Conservation (phyloP, 2,888 invertebrate species). For the Clusia tigrina region DNA sequence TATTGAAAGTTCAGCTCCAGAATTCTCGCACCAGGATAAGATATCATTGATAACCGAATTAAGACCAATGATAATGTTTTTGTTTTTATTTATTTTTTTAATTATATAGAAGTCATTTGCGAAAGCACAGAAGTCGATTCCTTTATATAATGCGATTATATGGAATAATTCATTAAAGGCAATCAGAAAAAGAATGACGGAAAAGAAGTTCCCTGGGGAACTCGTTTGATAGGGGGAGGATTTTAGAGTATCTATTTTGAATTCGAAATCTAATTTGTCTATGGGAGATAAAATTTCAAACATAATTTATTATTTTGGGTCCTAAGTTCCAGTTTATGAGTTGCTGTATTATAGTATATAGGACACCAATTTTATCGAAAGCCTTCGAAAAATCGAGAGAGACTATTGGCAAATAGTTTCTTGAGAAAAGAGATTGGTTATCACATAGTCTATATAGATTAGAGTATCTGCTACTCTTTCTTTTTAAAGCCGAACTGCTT, state of each 20-base stretch:
- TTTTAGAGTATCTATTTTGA: neutral
- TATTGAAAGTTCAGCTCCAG: neutral
- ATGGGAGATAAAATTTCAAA: neutral
- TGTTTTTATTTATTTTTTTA: neutral
- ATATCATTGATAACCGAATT: neutral
- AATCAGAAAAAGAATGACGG: slow-evolving; percentile 17
- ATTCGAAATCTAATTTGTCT: neutral
- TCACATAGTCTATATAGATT: neutral
- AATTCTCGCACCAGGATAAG: neutral
- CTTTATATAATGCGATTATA: neutral
- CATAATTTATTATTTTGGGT: neutral
- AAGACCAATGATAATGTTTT: neutral
- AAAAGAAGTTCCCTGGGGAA: too few relatives aligned
- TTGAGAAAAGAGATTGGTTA: neutral
- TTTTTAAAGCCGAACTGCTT: neutral
- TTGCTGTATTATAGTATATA: neutral
- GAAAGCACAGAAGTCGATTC: neutral
- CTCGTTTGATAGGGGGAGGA: too few relatives aligned
- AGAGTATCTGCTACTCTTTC: neutral
- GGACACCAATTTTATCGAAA: neutral
- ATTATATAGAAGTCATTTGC: neutral
- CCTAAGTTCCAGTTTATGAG: neutral
- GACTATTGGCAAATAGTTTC: neutral
- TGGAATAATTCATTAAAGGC: slow-evolving; percentile 14
- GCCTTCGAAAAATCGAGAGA: neutral